A percentile compares a stretch with the other conserved stretches of the same genome.
Evolutionary conservation across 2,888 invertebrate genomes (phyloP).

Genomic region (Tipula vernalis): DNA sequence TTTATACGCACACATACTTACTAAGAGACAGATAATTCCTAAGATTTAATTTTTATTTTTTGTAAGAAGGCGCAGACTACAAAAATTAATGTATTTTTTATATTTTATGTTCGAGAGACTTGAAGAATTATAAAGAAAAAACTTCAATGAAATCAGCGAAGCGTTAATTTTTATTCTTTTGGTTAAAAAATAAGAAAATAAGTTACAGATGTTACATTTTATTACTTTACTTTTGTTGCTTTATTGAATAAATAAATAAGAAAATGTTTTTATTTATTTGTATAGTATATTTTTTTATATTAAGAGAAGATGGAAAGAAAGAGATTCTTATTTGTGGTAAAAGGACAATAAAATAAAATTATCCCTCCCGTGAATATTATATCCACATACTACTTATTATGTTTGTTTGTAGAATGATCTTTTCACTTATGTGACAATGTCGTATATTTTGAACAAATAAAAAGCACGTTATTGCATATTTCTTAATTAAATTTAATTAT

Average conservation of each 20-base stretch:
- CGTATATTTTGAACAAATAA: neutral
- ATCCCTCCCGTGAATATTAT: neutral
- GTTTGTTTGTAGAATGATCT: neutral
- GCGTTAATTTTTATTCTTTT: neutral
- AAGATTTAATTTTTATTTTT: neutral
- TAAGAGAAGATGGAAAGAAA: neutral
- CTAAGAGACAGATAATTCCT: neutral
- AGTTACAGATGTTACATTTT: neutral
- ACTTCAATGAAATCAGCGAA: neutral
- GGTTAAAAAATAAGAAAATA: neutral
- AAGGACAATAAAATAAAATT: neutral
- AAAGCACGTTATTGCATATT: neutral
- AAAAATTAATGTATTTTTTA: neutral
- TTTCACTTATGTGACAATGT: neutral
- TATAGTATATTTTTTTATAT: neutral
- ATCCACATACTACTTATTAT: neutral
- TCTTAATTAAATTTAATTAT: neutral
- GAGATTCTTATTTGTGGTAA: neutral
- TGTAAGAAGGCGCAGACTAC: neutral
- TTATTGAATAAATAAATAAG: neutral
- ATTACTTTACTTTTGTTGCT: neutral
- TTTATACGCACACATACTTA: no score
- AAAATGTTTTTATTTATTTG: neutral
- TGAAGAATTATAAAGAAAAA: neutral
- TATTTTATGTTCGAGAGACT: neutral